These are phyloP conservation scores for Tenthredo amoena DNA, from an alignment of 2,888 invertebrate species.

Conservation along the genomic window DNA sequence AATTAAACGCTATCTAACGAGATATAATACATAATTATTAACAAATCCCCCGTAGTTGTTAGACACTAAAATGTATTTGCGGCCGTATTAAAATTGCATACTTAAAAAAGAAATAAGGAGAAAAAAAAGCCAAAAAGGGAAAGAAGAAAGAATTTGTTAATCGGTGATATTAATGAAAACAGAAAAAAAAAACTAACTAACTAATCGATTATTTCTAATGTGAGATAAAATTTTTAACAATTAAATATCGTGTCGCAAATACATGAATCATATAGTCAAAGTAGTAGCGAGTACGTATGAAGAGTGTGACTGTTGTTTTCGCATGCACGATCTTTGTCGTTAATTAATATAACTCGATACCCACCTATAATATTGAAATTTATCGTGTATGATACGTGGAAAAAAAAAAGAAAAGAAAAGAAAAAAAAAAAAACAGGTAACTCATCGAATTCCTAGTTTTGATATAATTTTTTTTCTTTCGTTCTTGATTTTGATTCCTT, in stretches of 20 bases:
- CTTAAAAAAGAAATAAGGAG: not conserved
- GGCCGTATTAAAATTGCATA: slow-evolving; percentile 51
- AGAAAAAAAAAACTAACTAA: too few species aligned
- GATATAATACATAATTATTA: slow-evolving; percentile 1
- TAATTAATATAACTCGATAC: slow-evolving; percentile 18
- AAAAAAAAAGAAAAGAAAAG: not conserved
- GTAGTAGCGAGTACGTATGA: slow-evolving; percentile 28
- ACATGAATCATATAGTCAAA: slow-evolving; percentile 16
- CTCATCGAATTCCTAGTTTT: too few species aligned
- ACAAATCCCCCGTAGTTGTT: slow-evolving; percentile 5
- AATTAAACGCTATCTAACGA: not conserved
- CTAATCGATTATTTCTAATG: too few species aligned
- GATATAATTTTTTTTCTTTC: not conserved
- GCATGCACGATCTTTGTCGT: slow-evolving; percentile 16
- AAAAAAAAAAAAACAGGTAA: not conserved
- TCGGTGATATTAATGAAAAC: not conserved
- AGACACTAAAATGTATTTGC: slow-evolving; percentile 58
- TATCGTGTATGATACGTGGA: not conserved
- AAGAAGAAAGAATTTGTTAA: not conserved
- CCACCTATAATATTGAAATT: slow-evolving; percentile 11
- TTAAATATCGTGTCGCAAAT: slow-evolving; percentile 12
- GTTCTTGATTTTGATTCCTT: not conserved
- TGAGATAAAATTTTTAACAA: too few species aligned
- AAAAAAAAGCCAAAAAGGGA: not conserved
- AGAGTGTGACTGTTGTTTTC: not conserved